Evolutionary conservation across 2,888 invertebrate genomes (phyloP), one percentile per base, ranked within the genome.

Genomic region (Agriopis marginaria): DNA sequence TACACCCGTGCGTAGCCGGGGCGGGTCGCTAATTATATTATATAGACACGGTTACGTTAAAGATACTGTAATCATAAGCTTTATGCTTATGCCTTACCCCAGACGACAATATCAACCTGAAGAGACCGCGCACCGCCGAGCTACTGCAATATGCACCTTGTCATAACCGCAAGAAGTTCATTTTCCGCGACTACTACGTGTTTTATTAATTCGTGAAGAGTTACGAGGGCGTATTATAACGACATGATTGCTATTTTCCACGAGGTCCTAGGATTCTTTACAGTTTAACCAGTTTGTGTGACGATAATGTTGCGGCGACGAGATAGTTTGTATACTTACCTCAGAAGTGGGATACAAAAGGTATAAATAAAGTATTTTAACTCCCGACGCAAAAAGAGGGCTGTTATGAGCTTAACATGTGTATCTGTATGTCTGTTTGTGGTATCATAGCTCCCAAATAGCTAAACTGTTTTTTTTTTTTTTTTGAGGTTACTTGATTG

Each of bases 71-170:
- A 23, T 23, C 17, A 23, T 23, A 23, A 23, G 17, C 32, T 32
- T 5, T 32, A 32, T 11, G 11, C 59, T 63, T 14, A 6, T 53
- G 42, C 17, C 58, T 42, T 44, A 5, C n/a, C 40, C 68, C 63
- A 42, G n/a, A 49, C 54, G 10, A 50, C 7, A 54, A 60, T 53
- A 23, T 49, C 49, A 63, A 68, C 69, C 66, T 70, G 69, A 56
- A 62, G 59, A 59, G 53, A 12, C 63, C 5, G 14, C 17, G 14
- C 61, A n/a, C n/a, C 47, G 55, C 70, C 71, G 70, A 79, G 80
- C 77, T 80, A 80, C 81, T 78, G 84, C 80, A 86, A 84, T 82
- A 79, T 84, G 82, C 79, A 78, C 80, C 82, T 82, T 85, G 80
- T 78, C 73, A 71, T 77, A 72, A 74, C 63, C 72, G 17, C 66